Base-by-base conservation (phyloP, 2,797 vertebrate genomes). In the Loriculus beryllinus region DNA sequence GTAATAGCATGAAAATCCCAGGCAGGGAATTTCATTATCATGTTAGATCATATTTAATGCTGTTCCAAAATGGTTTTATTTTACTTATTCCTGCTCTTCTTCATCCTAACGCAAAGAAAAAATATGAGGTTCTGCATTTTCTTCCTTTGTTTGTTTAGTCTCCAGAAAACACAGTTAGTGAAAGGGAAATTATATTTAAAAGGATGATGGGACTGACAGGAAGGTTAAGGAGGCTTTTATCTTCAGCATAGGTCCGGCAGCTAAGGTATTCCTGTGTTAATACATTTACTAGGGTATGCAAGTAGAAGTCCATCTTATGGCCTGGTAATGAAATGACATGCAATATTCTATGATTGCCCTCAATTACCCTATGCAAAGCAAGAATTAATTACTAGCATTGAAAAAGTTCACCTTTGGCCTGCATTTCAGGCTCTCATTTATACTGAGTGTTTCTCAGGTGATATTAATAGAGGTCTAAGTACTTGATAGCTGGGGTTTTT, bases 341-440 rank as follows among this genome's bases (percentile, higher is more conserved):
- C 92, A 97, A 94, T 97, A 98, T 97, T 98, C 92, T 70, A 88
- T 96, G 95, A 97, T 86, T 98, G 98, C 97, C 98, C 98, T 98
- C 98, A 98, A 98, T 98, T 98, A 98, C 95, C 98, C 97, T 98
- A 97, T 98, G 98, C 95, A 98, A 97, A 98, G 95, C 96, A 97
- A 97, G 95, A 98, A 98, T 98, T 98, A 98, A 98, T 98, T 98
- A 98, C 96, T 94, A 96, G 75, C 97, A 96, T 92, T 97, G 97
- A 96, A 96, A 96, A 97, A 94, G 76, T 56, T 97, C 97, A 98
- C 97, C 97, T 98, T 96, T 98, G 97, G 96, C 95, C 90, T 76
- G 83, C 88, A 81, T 97, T 97, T 97, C 94, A 97, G 89, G 85
- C 88, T 97, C 93, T 96, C 96, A 95, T 96, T 97, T 97, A 89